These are phyloP conservation scores for Geodia barretti DNA, from an alignment of 37 sponge, comb jelly and placozoan species.

Conservation along the genomic window DNA sequence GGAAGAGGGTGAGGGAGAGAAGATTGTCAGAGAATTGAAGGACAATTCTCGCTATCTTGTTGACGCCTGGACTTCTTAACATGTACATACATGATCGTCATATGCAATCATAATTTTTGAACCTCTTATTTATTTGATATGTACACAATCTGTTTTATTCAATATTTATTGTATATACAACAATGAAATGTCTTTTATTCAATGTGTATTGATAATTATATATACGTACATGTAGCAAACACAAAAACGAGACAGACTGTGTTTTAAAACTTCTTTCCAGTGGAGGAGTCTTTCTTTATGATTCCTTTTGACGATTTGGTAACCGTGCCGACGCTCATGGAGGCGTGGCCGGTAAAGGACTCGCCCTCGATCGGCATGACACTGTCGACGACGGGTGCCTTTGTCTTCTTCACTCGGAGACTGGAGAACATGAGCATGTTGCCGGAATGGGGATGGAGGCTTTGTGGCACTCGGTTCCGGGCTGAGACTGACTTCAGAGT, in stretches of 20 bases:
- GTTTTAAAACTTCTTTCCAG: too few relatives aligned
- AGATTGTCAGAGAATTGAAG: not conserved
- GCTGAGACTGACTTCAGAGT: not conserved
- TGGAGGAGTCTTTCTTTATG: not conserved
- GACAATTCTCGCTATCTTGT: not conserved
- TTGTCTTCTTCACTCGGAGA: not conserved
- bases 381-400: not conserved
- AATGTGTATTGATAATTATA: too few relatives aligned
- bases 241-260: too few relatives aligned
- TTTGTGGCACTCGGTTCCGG: not conserved
- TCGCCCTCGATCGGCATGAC: not conserved
- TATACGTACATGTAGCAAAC: too few relatives aligned
- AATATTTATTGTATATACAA: too few relatives aligned
- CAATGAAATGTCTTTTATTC: too few relatives aligned
- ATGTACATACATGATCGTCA: too few relatives aligned
- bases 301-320: not conserved
- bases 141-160: too few relatives aligned
- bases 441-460: not conserved
- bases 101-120: too few relatives aligned
- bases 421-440: not conserved
- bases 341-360: not conserved
- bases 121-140: too few relatives aligned
- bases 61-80: not conserved
- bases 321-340: not conserved
- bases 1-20: not conserved